These are phyloP conservation scores for Orthosia cruda DNA, from an alignment of 2,888 invertebrate species.

Conservation along the genomic window DNA sequence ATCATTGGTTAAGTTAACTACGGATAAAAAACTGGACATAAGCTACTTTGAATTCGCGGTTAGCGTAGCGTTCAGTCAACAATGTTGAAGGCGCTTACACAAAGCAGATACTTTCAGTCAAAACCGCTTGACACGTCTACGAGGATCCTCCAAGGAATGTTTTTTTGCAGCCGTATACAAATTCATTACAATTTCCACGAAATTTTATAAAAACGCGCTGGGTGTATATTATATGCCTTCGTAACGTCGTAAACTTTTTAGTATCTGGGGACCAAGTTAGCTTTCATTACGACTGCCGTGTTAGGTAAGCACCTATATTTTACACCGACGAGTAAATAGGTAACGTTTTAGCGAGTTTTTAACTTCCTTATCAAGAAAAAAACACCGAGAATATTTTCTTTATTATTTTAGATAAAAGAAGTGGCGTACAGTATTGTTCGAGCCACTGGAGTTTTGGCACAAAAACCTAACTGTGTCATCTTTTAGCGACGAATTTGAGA, in stretches of 20 bases:
- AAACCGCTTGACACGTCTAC: slow-evolving; percentile 15
- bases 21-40: too few species aligned
- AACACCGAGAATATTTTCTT: slow-evolving; percentile 60
- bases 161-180: slow-evolving; percentile 50
- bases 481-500: slow-evolving; percentile 72
- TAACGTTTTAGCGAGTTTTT: slow-evolving; percentile 60
- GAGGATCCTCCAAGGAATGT: slow-evolving; percentile 15
- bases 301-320: slow-evolving; percentile 57
- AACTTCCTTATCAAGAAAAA: slow-evolving; percentile 58
- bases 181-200: slow-evolving; percentile 61
- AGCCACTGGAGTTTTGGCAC: slow-evolving; percentile 67
- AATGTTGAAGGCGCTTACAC: slow-evolving; percentile 14
- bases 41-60: slow-evolving; percentile 20
- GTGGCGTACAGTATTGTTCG: slow-evolving; percentile 66
- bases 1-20: too few species aligned
- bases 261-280: slow-evolving; percentile 67
- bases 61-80: neutral
- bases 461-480: slow-evolving; percentile 69
- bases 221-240: slow-evolving; percentile 63
- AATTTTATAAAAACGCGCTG: slow-evolving; percentile 60
- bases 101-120: slow-evolving; percentile 6
- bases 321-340: slow-evolving; percentile 63
- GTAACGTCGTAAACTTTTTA: slow-evolving; percentile 68
- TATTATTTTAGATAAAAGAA: slow-evolving; percentile 67
- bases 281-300: slow-evolving; percentile 62